Conservation (phyloP, 2,888 invertebrate genomes). For the Sinodicranocentrus sp. region DNA sequence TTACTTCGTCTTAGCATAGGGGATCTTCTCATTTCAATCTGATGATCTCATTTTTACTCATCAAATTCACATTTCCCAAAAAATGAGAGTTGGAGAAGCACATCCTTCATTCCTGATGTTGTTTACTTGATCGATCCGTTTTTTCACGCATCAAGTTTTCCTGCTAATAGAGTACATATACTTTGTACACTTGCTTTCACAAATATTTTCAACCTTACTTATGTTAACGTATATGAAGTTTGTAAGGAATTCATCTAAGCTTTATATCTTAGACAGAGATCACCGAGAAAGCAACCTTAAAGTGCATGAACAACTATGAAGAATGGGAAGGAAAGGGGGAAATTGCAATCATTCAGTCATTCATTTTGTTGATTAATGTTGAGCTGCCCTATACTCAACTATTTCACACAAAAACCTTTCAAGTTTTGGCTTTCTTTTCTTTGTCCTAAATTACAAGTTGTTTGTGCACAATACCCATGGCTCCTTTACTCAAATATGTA, state of each 20-base stretch:
- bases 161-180: too few relatives aligned
- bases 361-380: neutral
- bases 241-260: too few relatives aligned
- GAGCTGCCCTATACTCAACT: neutral
- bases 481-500: too few relatives aligned
- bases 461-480: too few relatives aligned
- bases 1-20: neutral
- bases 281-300: too few relatives aligned
- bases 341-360: conserved; percentile 8
- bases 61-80: neutral
- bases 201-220: too few relatives aligned
- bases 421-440: neutral
- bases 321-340: conserved; percentile 7
- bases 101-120: neutral
- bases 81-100: neutral
- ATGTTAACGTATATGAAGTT: too few relatives aligned
- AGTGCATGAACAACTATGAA: neutral
- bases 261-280: too few relatives aligned
- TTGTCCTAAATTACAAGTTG: neutral
- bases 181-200: too few relatives aligned
- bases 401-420: neutral
- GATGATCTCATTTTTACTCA: conserved; percentile 8
- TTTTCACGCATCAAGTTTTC: too few relatives aligned
- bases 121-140: too few relatives aligned
- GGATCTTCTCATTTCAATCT: neutral